Evolutionary conservation across 30 jellyfish, hydroid and myxozoan species (phyloP), one percentile per base, ranked within the genome.

Genomic region (Aurelia aurita complex sp. Pacific): DNA sequence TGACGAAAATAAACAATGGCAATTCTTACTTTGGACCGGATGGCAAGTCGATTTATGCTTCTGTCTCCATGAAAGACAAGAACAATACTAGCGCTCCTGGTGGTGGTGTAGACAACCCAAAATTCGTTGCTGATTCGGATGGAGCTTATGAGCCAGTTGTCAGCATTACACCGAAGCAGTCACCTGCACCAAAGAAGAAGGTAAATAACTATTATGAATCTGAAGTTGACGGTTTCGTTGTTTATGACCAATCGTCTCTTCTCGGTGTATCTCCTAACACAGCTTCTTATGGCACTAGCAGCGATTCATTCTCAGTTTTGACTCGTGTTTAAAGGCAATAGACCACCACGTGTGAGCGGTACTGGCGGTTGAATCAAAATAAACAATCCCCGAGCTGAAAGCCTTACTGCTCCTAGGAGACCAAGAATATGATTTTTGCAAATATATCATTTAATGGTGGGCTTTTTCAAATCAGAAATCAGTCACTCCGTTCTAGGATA

Each of bases 41-140:
- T 66, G 89, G 80, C 18, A 61, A 61, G 36, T 64, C 89, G 5
- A 62, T 79, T n/a, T 79, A 79, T 34, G 73, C 89, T 5, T 10
- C 36, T 70, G 80, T 70, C 8, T 63, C 62, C 15, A 10, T 19
- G 2, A 74, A 53, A 68, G 53, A 67, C 18, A 65, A 55, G 73
- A 38, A 77, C 16, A 10, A 40, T 2, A 52, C 64, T 6, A 54
- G 29, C 12, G 69, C 64, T 10, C 51, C 69, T 0, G 67, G 64
- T 74, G 67, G 64, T 74, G 90, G 77, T 34, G 84, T 84, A 2
- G 93, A 84, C 64, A 84, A 84, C 59, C 64, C 74, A 2, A 73
- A 84, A 18, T 84, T 84, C 82, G 87, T 84, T 51, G 87, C 93
- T 18, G 93, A 84, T 77, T 84, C 93, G 29, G 93, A 84, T 67